Evolutionary conservation across 2,113 vertebrate species (phyloP).

Genomic region (Hipposideros armiger): DNA sequence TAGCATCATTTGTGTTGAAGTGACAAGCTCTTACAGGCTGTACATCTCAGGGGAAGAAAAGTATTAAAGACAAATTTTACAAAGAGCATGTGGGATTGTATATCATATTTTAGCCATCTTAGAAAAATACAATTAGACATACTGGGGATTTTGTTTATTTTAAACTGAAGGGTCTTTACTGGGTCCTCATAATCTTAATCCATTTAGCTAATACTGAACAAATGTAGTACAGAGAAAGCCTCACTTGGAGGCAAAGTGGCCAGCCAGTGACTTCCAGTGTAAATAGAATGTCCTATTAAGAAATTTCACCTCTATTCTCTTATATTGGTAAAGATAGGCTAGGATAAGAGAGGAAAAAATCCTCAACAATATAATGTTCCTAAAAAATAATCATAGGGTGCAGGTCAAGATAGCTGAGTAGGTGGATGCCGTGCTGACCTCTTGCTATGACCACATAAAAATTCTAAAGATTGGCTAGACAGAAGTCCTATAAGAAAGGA

Average conservation of each 20-base stretch:
- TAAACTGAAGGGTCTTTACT: neutral
- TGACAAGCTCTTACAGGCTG: neutral
- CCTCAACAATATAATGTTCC: neutral
- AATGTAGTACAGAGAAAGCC: neutral
- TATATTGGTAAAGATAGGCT: neutral
- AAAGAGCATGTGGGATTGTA: neutral
- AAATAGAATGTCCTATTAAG: neutral
- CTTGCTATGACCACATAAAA: too few species aligned
- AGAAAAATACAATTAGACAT: neutral
- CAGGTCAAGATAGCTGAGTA: too few species aligned
- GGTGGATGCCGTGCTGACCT: too few species aligned
- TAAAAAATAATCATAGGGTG: neutral
- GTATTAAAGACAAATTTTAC: neutral
- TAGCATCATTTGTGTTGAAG: neutral
- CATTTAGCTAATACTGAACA: neutral
- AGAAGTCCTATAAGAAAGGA: too few species aligned
- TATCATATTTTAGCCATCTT: neutral
- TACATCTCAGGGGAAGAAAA: neutral
- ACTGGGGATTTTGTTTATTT: neutral
- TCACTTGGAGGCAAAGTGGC: neutral
- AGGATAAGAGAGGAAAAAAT: neutral
- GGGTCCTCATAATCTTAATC: neutral
- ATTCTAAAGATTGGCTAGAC: too few species aligned
- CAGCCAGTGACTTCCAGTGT: neutral
- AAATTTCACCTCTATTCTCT: neutral